Evolutionary conservation across 2,113 vertebrate species (phyloP).

Genomic region (Anguilla rostrata): DNA sequence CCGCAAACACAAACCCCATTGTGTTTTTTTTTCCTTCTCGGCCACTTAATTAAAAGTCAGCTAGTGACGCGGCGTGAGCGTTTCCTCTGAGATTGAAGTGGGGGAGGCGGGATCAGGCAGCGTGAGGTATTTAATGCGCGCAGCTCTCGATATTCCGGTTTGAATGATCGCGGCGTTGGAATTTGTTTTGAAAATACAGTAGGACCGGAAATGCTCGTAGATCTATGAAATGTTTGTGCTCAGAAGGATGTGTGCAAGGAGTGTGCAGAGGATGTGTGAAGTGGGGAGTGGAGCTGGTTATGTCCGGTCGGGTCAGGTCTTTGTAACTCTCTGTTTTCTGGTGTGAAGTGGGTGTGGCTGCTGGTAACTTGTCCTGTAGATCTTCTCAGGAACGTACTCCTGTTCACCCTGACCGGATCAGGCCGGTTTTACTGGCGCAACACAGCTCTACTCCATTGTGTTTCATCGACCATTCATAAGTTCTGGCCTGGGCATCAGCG

Average conservation of each 20-base stretch:
- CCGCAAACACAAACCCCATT: not conserved
- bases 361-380: too few species aligned
- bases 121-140: not conserved
- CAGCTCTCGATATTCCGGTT: not conserved
- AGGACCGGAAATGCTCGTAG: not conserved
- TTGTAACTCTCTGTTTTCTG: too few species aligned
- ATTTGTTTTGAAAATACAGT: not conserved
- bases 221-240: not conserved
- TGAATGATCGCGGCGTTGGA: not conserved
- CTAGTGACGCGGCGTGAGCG: not conserved
- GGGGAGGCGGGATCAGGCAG: not conserved
- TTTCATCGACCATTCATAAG: not conserved
- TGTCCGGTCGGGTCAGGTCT: too few species aligned
- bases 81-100: not conserved
- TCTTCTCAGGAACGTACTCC: not conserved
- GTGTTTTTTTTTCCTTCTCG: not conserved
- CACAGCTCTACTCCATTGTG: not conserved
- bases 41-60: slow-evolving; percentile 1
- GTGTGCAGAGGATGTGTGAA: too few species aligned
- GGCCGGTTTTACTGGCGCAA: not conserved
- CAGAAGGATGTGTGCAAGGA: not conserved
- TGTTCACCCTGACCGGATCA: too few species aligned
- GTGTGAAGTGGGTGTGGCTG: not conserved
- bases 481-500: not conserved
- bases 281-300: not conserved